Evolutionary conservation across 2,888 invertebrate genomes (phyloP).

Genomic region (Fabriciana adippe): DNA sequence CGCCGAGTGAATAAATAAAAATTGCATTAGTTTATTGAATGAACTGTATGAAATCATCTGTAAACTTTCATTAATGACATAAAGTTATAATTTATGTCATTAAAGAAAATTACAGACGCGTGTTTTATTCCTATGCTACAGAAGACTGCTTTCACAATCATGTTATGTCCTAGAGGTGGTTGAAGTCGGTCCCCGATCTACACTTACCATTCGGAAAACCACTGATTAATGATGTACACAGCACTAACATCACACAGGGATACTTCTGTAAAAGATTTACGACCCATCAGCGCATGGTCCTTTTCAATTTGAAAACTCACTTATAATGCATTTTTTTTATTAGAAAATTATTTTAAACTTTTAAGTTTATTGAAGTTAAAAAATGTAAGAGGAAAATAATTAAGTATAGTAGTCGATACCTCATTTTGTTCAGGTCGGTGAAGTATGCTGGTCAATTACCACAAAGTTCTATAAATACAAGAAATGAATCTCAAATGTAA

Average conservation of each 20-base stretch:
- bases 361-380: constrained; percentile 50
- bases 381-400: constrained; percentile 60
- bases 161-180: constrained; percentile 62
- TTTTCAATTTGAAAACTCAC: constrained; percentile 63
- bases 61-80: constrained; percentile 61
- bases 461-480: constrained; percentile 85
- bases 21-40: constrained; percentile 76
- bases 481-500: constrained; percentile 82
- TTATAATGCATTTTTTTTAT: constrained; percentile 48
- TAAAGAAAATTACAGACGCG: constrained; percentile 67
- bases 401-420: constrained; percentile 81
- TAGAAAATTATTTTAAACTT: constrained; percentile 43
- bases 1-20: constrained; percentile 82
- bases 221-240: constrained; percentile 84
- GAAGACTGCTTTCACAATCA: constrained; percentile 52
- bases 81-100: constrained; percentile 42
- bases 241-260: constrained; percentile 86
- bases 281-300: constrained; percentile 85
- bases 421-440: constrained; percentile 83
- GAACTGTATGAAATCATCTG: constrained; percentile 62
- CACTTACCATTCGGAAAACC: constrained; percentile 86
- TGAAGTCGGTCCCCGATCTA: constrained; percentile 77
- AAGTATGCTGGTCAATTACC: constrained; percentile 84
- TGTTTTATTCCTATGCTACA: constrained; percentile 65
- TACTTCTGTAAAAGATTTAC: constrained; percentile 91